Evolutionary conservation across 2,888 invertebrate genomes (phyloP).

Genomic region (Drosophila mercatorum): DNA sequence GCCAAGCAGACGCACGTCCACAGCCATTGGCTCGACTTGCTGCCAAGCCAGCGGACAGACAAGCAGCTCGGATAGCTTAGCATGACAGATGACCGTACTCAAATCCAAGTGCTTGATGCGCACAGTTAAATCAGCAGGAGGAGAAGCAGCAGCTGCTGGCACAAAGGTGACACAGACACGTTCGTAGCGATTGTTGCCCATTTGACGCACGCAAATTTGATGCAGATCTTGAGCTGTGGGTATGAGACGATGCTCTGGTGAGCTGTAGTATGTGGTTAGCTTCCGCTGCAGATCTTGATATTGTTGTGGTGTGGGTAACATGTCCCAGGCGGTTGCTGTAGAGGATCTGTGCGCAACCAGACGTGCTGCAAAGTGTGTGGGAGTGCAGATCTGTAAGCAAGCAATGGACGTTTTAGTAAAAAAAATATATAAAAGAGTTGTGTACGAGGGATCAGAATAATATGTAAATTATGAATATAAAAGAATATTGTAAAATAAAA

Average conservation of each 20-base stretch:
- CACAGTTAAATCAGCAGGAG: not conserved
- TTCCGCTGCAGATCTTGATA: not conserved
- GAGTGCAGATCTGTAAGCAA: slow-evolving; percentile 10
- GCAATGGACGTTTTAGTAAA: not conserved
- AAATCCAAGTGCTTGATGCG: slow-evolving; percentile 8
- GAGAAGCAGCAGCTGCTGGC: not conserved
- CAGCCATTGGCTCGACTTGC: slow-evolving; percentile 1
- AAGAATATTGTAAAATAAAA: no score
- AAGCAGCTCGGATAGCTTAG: slow-evolving; percentile 1
- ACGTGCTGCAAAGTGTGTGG: slow-evolving; percentile 4
- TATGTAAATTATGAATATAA: no score
- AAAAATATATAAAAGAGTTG: not conserved
- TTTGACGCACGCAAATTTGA: slow-evolving; percentile 7
- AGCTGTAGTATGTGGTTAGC: not conserved
- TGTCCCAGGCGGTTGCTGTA: not conserved
- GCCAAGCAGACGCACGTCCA: slow-evolving; percentile 12
- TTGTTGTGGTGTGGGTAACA: not conserved
- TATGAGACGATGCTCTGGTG: not conserved
- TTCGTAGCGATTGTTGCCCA: not conserved
- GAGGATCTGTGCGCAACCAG: not conserved
- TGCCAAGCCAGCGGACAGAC: slow-evolving; percentile 1
- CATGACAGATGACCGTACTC: slow-evolving; percentile 13
- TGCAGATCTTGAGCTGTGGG: not conserved
- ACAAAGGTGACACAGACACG: slow-evolving; percentile 9
- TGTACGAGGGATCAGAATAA: no score